Conservation (phyloP, 1,140 invertebrate genomes). For the Trigoniulus corallinus region DNA sequence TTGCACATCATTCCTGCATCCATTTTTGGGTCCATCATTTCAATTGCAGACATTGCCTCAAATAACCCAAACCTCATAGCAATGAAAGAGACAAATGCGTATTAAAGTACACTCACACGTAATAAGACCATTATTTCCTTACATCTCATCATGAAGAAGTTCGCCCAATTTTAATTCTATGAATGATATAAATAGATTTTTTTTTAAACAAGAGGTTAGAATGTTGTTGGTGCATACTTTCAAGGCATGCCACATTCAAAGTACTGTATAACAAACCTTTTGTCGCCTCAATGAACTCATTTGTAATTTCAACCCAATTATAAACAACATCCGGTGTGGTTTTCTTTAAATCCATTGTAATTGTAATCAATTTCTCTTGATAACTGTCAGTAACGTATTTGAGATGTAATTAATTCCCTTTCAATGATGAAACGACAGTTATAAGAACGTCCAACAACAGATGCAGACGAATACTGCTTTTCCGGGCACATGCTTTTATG, state of each 20-base stretch:
- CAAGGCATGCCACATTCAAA: neutral
- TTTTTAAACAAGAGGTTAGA: slow-evolving; percentile 2
- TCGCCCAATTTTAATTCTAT: slow-evolving; percentile 69
- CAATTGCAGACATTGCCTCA: slow-evolving; percentile 98
- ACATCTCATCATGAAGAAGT: slow-evolving; percentile 71
- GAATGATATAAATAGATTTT: slow-evolving; percentile 12
- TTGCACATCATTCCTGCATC: slow-evolving; percentile 96
- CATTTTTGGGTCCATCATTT: slow-evolving; percentile 99
- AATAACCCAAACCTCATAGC: slow-evolving; percentile 78
- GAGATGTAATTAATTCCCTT: too few relatives aligned
- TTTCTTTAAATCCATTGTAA: neutral
- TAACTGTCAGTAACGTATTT: too few relatives aligned
- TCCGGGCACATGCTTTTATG: too few relatives aligned
- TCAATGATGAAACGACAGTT: too few relatives aligned
- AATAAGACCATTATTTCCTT: slow-evolving; percentile 4
- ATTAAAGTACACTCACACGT: slow-evolving; percentile 3
- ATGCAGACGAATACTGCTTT: too few relatives aligned
- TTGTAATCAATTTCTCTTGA: too few relatives aligned
- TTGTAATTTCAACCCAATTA: slow-evolving; percentile 60
- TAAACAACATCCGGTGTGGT: slow-evolving; percentile 23
- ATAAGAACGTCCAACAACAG: too few relatives aligned
- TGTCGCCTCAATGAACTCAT: slow-evolving; percentile 52
- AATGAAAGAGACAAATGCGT: slow-evolving; percentile 6
- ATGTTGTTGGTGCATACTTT: neutral
- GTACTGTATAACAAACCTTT: slow-evolving; percentile 37